Percentiles rank a stretch among this genome's conserved stretches.
phyloP scores from a whole-genome alignment of 2,888 invertebrate species.

The Catocala nupta region DNA sequence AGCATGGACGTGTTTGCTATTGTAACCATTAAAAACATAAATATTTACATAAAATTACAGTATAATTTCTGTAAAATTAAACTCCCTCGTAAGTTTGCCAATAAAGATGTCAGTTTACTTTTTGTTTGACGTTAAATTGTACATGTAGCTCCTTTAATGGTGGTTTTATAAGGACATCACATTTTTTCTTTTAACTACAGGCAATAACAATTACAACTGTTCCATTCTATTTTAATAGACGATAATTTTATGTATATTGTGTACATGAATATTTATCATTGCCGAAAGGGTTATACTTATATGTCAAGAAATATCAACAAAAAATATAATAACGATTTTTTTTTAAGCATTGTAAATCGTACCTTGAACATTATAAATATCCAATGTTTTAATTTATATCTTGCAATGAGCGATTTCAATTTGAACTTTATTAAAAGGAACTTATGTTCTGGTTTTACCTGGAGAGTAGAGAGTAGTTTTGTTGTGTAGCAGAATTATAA shows the following conservation, averaged over 20 bases:
- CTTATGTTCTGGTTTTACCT: no score
- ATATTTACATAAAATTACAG: slow-evolving; percentile 7
- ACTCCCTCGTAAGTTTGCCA: neutral
- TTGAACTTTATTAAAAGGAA: no score
- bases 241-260: slow-evolving; percentile 5
- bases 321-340: no score
- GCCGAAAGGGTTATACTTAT: no score
- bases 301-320: no score
- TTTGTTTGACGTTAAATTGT: slow-evolving; percentile 10
- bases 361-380: no score
- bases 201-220: slow-evolving; percentile 9
- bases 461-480: no score
- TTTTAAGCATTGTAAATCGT: no score
- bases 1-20: no score
- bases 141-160: neutral
- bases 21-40: neutral
- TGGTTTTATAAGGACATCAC: slow-evolving; percentile 13
- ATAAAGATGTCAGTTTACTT: slow-evolving; percentile 16
- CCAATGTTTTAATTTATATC: no score
- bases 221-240: slow-evolving; percentile 6
- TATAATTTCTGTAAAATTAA: neutral
- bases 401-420: no score
- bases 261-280: slow-evolving; percentile 6
- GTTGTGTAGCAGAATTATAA: no score
- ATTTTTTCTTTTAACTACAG: slow-evolving; percentile 6